phyloP scores from a whole-genome alignment of 2,113 vertebrate species.

The Canis aureus region DNA sequence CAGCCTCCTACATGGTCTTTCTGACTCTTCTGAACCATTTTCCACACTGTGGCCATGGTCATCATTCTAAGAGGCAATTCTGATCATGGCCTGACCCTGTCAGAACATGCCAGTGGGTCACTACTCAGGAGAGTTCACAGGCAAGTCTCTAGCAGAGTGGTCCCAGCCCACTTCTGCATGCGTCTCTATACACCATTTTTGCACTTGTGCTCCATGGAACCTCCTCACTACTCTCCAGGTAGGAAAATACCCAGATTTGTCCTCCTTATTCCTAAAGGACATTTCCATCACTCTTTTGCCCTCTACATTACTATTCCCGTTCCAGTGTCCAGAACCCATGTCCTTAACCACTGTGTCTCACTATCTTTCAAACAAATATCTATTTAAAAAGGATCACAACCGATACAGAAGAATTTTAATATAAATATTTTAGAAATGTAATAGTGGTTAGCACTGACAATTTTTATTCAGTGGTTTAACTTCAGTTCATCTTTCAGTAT shows the following conservation, averaged over 20 bases:
- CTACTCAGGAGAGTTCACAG: background rate
- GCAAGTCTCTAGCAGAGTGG: background rate
- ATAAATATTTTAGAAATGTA: background rate
- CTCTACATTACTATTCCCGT: no score
- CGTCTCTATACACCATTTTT: background rate
- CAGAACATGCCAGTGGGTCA: background rate
- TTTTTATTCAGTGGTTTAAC: background rate
- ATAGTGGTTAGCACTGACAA: background rate
- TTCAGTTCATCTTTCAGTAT: background rate
- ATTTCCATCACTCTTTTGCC: background rate
- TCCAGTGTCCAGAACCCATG: background rate
- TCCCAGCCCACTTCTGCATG: background rate
- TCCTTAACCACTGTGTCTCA: background rate
- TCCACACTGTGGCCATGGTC: background rate
- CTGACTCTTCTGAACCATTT: background rate
- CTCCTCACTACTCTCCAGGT: background rate
- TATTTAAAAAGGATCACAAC: background rate
- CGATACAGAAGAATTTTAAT: background rate
- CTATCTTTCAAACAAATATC: background rate
- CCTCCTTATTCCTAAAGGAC: background rate
- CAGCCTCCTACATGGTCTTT: background rate
- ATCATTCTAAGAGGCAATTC: background rate
- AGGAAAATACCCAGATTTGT: background rate
- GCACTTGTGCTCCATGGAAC: background rate
- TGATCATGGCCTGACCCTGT: background rate